Evolutionary conservation across 2,113 vertebrate genomes (phyloP), one percentile per base, ranked within the genome.

Genomic region (Eonycteris spelaea): DNA sequence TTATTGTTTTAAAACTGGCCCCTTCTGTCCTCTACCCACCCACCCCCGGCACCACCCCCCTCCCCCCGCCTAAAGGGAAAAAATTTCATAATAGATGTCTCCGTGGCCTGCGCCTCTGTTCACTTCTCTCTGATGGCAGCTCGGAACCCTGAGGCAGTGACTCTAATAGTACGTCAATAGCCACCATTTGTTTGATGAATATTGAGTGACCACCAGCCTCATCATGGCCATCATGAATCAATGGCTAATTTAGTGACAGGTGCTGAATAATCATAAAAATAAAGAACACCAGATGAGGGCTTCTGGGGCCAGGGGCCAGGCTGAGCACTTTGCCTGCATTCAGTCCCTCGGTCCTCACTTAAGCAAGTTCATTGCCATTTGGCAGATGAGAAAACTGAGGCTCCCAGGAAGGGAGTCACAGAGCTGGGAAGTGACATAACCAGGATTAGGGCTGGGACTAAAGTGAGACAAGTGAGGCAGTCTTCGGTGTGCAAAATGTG

Each of bases 1-100:
- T 97, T 94, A 97, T 97, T 98, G 96, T 97, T 99, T 98, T 98
- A 96, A 98, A 98, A 97, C 0, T 18, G 96, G 97, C 86, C 94
- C 97, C 94, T 98, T 96, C 94, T 96, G 91, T 84, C 75, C 3
- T 6, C 90, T 79, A 83, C 96, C 11, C 45, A 45, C 48, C 48
- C 12, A 48, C 48, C 48, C 48, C 48, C 75, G 35, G 78, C 12
- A 2, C 85, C 88, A 57, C 68, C 79, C 9, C 9, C 30, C 30
- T 84, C 86, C 93, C n/a, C n/a, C n/a, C n/a, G n/a, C n/a, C 93
- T 73, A 45, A 21, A 75, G 88, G 94, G 87, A 22, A 77, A 2
- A 74, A 70, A 70, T 35, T 38, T 82, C 94, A 78, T 95, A 55
- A 90, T 86, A 82, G 71, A 22, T 4, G 48, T 79, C 73, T 94